Conservation (phyloP, 2,113 vertebrate genomes). For the Arothron firmamentum region DNA sequence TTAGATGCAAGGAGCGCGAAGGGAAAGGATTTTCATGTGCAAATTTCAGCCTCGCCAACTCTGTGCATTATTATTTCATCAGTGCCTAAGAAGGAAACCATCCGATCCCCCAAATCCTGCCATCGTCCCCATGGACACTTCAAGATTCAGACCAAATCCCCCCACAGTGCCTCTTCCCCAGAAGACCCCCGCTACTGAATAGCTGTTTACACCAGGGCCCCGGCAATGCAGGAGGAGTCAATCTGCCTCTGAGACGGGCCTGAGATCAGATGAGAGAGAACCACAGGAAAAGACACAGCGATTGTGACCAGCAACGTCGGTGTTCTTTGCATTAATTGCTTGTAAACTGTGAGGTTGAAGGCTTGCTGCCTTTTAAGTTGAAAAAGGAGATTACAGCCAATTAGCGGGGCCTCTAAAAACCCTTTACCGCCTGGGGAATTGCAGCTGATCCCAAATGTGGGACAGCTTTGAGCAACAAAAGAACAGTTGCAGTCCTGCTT, state of each 20-base stretch:
- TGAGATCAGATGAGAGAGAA: constrained; percentile 53
- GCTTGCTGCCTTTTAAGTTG: constrained; percentile 68
- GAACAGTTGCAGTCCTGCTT: constrained; percentile 52
- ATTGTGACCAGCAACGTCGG: constrained; percentile 60
- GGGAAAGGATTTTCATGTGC: constrained; percentile 77
- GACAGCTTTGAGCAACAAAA: constrained; percentile 69
- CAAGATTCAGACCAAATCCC: constrained; percentile 67
- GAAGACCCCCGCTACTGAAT: constrained; percentile 54
- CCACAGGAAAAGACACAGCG: constrained; percentile 49
- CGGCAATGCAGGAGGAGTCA: constrained; percentile 45
- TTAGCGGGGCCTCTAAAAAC: constrained; percentile 71
- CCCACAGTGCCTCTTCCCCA: constrained; percentile 41
- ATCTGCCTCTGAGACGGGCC: constrained; percentile 41
- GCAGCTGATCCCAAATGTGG: constrained; percentile 64
- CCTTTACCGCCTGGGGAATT: constrained; percentile 61
- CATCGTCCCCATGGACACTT: constrained; percentile 64
- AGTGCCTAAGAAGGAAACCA: constrained; percentile 58
- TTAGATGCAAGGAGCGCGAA: constrained; percentile 60
- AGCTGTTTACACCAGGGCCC: constrained; percentile 66
- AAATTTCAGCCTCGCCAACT: constrained; percentile 75
- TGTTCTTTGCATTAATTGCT: constrained; percentile 71
- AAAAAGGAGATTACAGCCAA: constrained; percentile 78
- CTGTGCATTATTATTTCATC: constrained; percentile 79
- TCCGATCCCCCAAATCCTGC: constrained; percentile 53
- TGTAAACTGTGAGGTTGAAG: constrained; percentile 68